Base-by-base conservation (phyloP, 2,888 invertebrate species). In the Drosophila rubida region DNA sequence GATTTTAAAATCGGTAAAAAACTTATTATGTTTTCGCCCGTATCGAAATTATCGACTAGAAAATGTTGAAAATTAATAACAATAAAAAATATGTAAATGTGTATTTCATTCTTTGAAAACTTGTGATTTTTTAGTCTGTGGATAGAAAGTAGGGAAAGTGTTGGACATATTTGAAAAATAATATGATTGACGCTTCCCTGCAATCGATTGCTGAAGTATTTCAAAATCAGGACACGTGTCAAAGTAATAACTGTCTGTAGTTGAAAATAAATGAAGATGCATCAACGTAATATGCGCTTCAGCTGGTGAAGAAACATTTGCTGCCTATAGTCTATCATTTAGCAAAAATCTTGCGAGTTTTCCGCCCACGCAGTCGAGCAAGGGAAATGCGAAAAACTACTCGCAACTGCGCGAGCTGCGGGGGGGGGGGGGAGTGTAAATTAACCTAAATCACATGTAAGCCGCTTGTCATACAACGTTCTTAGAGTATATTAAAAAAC, bases 371-470 rank as follows among this genome's bases (percentile, higher is more conserved):
- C 30, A 30, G 16, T 44, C 7, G 39, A 25, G 50, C 19, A 37
- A 19, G 23, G 14, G 9, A 53, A 45, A 45, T 44, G 37, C 19
- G 16, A 44, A 41, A 19, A 37, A 53, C 57, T 60, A 37, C 13
- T 37, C 35, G 35, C 0, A 14, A 6, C 8, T 13, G 13, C 0
- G 13, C 2, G 13, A 22, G 27, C 49, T 45, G 49, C n/a, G 60
- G 58, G 69, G 70, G 50, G 60, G 77, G 69, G 58, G 69, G 70
- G 50, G 60, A 80, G 69, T 81, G 87, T 63, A 88, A 88, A 83
- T 83, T 87, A 83, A 83, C 88, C 88, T 67, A 83, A 83, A 86
- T 83, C 80, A 69, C 72, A 59, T 78, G 87, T 88, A 86, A 83
- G 87, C 87, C 84, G 78, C 75, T 86, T 83, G 86, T 83, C 87